Percentiles rank a stretch among this genome's conserved stretches.
Conservation (phyloP, 2,888 invertebrate genomes). For the Busseola fusca region DNA sequence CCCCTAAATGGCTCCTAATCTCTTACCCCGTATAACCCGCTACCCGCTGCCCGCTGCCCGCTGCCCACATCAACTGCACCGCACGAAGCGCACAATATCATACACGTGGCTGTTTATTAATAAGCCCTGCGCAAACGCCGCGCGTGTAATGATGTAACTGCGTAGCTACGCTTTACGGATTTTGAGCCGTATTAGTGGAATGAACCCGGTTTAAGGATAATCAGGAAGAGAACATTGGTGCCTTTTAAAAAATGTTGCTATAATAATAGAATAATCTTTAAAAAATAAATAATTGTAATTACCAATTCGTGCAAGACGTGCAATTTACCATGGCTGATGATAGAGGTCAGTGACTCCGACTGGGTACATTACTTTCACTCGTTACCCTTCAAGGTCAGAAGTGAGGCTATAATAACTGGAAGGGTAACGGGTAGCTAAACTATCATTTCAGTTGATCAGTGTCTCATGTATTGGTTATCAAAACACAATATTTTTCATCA, state of each 20-base stretch:
- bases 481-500: background rate
- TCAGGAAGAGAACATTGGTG: background rate
- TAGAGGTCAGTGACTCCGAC: background rate
- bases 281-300: background rate
- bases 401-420: background rate
- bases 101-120: slow-evolving; percentile 86
- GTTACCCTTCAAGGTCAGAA: background rate
- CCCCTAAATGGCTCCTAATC: background rate
- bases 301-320: too few species aligned
- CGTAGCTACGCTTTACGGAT: slow-evolving; percentile 71
- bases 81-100: slow-evolving; percentile 70
- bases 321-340: background rate
- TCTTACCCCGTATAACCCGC: slow-evolving; percentile 38
- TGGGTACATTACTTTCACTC: background rate
- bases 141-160: slow-evolving; percentile 82
- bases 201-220: slow-evolving; percentile 12
- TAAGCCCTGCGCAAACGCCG: slow-evolving; percentile 79
- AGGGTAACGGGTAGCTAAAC: background rate
- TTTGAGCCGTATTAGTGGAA: slow-evolving; percentile 46
- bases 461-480: background rate
- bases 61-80: slow-evolving; percentile 52
- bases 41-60: slow-evolving; percentile 55
- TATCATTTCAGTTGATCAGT: too few species aligned
- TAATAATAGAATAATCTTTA: background rate
- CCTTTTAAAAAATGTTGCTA: background rate